Percentiles rank a stretch among this genome's conserved stretches.
Evolutionary conservation across 2,888 invertebrate genomes (phyloP).

Genomic region (Eupeodes latifasciatus): DNA sequence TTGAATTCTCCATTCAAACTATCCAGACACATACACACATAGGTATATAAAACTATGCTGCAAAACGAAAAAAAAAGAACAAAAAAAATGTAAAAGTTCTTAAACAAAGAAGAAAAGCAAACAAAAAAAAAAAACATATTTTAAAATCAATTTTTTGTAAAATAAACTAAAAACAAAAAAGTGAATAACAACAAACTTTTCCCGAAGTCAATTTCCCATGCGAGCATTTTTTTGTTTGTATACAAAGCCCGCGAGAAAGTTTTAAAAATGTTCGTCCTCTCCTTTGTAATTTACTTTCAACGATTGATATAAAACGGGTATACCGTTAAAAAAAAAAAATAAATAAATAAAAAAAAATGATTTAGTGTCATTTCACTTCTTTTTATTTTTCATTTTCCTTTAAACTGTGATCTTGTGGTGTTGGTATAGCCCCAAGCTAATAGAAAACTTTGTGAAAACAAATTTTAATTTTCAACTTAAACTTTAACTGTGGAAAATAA

Average conservation of each 20-base stretch:
- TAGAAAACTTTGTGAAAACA: conserved; percentile 50
- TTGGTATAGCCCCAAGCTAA: conserved; percentile 33
- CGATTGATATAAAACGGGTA: conserved; percentile 6
- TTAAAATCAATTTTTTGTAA: conserved; percentile 29
- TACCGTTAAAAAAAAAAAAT: neutral
- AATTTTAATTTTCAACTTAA: conserved; percentile 37
- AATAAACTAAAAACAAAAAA: conserved; percentile 27
- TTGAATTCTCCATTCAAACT: neutral
- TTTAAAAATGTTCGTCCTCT: conserved; percentile 7
- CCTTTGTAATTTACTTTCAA: conserved; percentile 18
- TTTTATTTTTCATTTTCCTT: neutral
- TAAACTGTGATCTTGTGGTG: conserved; percentile 29
- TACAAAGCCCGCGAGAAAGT: conserved; percentile 25
- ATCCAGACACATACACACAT: conserved; percentile 4
- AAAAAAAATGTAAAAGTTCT: neutral
- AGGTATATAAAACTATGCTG: neutral
- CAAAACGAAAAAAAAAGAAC: neutral
- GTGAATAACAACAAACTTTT: conserved; percentile 23
- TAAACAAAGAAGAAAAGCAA: neutral
- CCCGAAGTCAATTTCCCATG: conserved; percentile 44
- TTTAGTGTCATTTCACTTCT: neutral
- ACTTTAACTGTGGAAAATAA: conserved; percentile 5
- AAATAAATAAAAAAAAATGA: conserved; percentile 2
- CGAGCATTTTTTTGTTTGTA: conserved; percentile 19
- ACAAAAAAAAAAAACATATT: conserved; percentile 2